Evolutionary conservation across 2,797 vertebrate species (phyloP).

Genomic region (Propithecus perrieri): DNA sequence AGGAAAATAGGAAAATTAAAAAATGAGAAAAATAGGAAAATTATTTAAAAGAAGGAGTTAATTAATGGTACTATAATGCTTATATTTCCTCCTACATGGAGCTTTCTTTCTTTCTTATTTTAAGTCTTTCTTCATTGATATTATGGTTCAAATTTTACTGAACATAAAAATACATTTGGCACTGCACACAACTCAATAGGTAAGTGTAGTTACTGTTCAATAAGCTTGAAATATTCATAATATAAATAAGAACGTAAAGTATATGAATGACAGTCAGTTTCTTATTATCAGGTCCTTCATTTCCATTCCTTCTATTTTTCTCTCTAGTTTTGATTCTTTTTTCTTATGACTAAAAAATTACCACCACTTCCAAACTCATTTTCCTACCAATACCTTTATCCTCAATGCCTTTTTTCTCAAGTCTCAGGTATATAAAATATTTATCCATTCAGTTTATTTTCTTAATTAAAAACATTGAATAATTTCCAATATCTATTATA

Average conservation of each 20-base stretch:
- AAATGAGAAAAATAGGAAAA: background rate
- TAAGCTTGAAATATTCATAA: background rate
- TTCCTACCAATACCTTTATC: background rate
- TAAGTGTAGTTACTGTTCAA: background rate
- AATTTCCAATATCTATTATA: background rate
- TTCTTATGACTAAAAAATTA: background rate
- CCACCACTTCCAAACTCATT: background rate
- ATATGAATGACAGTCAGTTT: background rate
- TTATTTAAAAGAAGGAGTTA: background rate
- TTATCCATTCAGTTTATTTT: background rate
- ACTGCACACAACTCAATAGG: background rate
- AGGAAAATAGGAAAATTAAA: background rate
- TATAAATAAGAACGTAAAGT: background rate
- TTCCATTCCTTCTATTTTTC: background rate
- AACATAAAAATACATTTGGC: background rate
- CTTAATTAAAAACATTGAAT: background rate
- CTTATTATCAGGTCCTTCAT: background rate
- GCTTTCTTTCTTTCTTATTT: background rate
- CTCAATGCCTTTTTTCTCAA: background rate
- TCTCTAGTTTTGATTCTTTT: background rate
- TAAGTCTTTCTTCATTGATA: background rate
- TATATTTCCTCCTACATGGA: background rate
- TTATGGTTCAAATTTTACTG: background rate
- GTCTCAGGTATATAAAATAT: background rate
- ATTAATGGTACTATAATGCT: background rate